These are phyloP conservation scores for Platorchestia sp. DNA, from an alignment of 1,140 invertebrate species.

Conservation along the genomic window DNA sequence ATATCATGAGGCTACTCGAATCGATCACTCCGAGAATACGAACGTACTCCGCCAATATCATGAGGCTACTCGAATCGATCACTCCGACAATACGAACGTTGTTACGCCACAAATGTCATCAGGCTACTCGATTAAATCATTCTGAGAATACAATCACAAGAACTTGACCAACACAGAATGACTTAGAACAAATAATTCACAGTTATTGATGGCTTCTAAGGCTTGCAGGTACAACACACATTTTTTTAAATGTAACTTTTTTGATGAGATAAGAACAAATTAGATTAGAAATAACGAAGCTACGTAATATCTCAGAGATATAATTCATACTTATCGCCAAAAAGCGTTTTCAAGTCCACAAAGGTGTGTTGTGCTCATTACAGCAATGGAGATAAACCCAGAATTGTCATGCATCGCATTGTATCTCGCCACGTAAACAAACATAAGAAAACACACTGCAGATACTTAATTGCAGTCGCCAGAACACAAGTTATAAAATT, in stretches of 20 bases:
- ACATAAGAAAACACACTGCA: too few relatives aligned
- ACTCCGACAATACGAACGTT: background rate
- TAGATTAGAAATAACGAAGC: background rate
- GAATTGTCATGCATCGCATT: too few relatives aligned
- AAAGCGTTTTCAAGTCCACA: too few relatives aligned
- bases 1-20: background rate
- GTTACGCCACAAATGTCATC: background rate
- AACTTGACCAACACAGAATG: background rate
- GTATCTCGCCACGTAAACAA: too few relatives aligned
- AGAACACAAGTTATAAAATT: too few relatives aligned
- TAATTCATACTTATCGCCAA: too few relatives aligned
- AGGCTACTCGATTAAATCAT: background rate
- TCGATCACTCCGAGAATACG: background rate
- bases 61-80: background rate
- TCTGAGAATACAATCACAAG: background rate
- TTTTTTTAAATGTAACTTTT: too few relatives aligned
- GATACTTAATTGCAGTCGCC: too few relatives aligned
- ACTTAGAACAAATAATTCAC: background rate
- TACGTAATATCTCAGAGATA: background rate
- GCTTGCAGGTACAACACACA: background rate
- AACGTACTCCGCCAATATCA: background rate
- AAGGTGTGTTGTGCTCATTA: too few relatives aligned
- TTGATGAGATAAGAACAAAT: too few relatives aligned
- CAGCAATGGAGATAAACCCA: too few relatives aligned
- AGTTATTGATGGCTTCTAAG: background rate